Base-by-base conservation (phyloP, 2,113 vertebrate species). In the Kobus ellipsiprymnus region DNA sequence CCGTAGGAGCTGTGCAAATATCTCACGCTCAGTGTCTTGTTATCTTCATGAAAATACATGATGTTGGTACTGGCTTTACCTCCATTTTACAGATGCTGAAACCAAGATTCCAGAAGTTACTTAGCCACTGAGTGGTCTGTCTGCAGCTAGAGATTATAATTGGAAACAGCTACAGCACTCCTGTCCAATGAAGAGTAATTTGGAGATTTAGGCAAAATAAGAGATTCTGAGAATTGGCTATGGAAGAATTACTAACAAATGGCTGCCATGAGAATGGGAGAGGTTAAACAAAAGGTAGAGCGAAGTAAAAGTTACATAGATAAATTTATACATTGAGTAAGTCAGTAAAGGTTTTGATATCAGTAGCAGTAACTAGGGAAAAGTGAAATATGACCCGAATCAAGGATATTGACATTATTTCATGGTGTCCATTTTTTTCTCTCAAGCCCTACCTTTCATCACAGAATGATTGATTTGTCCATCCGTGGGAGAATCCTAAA, bases 181-280 rank as follows among this genome's bases (percentile, higher is more conserved):
- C 33, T 88, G 52, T 90, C 36, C 33, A 36, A 3, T 2, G 52
- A 21, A 54, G 13, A 11, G 21, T 30, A 50, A 60, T 85, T 59
- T 40, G 9, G 13, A 30, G 60, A 92, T 81, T 52, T 4, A n/a
- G 48, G 59, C 11, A 81, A 96, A 92, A 87, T 44, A 87, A 64
- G 29, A 36, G 23, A 89, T 78, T 64, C 83, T 89, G 55, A 98
- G 52, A 60, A 64, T 1, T 7, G 82, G 83, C 44, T 30, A 57
- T 7, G 96, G 91, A 77, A 95, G 67, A 89, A 97, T 33, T 6
- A 62, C 57, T 33, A 95, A 55, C 80, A 84, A 95, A 94, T 91
- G 60, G 36, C 29, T 77, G 29, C 16, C 44, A 74, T 16, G 29
- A 87, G 90, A 90, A 80, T 29, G 9, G n/a, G 48, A 81, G 62